These are phyloP conservation scores for Lycodopsis pacificus DNA, from an alignment of 2,797 vertebrate species.

Conservation along the genomic window DNA sequence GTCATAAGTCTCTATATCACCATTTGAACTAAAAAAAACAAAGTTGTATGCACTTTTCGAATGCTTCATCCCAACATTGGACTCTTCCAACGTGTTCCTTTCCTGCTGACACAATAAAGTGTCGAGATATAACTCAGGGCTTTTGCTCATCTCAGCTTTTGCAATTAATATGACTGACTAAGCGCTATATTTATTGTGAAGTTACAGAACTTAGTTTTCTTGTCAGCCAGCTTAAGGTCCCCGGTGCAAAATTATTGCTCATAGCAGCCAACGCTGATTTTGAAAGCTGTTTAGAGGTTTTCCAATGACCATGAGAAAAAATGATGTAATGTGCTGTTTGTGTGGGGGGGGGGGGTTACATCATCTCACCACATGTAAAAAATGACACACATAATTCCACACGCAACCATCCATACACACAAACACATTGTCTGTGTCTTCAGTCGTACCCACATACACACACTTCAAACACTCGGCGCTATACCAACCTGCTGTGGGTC, in stretches of 20 bases:
- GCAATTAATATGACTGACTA: conserved; percentile 44
- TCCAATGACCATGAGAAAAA: conserved; percentile 53
- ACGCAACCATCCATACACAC: conserved; percentile 8
- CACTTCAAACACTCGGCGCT: neutral
- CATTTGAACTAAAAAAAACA: conserved; percentile 11
- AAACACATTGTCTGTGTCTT: conserved; percentile 27
- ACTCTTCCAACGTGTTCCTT: neutral
- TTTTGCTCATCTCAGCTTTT: conserved; percentile 41
- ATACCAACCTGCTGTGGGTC: conserved; percentile 72
- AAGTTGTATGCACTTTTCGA: conserved; percentile 15
- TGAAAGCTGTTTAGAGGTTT: conserved; percentile 41
- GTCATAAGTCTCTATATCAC: neutral
- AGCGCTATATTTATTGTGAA: conserved; percentile 44
- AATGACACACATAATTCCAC: conserved; percentile 1
- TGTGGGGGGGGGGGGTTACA: conserved; percentile 48
- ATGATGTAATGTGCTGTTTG: conserved; percentile 60
- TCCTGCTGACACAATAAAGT: conserved; percentile 48
- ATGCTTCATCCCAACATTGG: conserved; percentile 23
- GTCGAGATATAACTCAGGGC: conserved; percentile 25
- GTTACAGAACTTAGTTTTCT: conserved; percentile 45
- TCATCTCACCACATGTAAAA: conserved; percentile 45
- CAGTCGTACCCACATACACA: neutral
- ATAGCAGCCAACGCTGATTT: conserved; percentile 39
- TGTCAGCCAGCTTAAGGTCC: conserved; percentile 11
- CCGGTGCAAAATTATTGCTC: conserved; percentile 49